Base-by-base conservation (phyloP, 2,113 vertebrate genomes). In the Castor canadensis region DNA sequence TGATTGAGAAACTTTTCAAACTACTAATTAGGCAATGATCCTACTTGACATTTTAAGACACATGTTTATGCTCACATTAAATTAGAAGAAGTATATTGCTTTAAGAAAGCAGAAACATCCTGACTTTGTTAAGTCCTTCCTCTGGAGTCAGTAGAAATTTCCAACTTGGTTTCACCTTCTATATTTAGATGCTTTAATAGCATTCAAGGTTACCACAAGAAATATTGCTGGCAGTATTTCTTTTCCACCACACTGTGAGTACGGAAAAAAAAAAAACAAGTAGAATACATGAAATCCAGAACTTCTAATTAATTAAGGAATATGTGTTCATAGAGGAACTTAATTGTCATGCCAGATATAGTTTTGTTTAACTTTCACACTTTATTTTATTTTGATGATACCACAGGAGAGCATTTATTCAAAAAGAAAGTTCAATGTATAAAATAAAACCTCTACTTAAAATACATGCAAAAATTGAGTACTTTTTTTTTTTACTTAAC, bases 161-260 rank as follows among this genome's bases (percentile, higher is more conserved):
- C 88, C 82, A 93, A 83, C 67, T 93, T 66, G 58, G 40, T 93
- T 94, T 94, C 87, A 95, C 93, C 38, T 88, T 77, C 93, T 96
- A 94, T 95, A 96, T 96, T 97, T 97, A 95, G 96, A 79, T 87
- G 66, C 72, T 90, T 92, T 94, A 95, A 94, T 95, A 91, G 73
- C 66, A 75, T 89, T 96, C 93, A 96, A 91, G 73, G 85, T 97
- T 95, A 87, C 66, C n/a, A 45, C 79, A 80, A 92, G 11, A 95
- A 92, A 60, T 83, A 95, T 58, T 93, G 45, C 73, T 91, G 64
- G 43, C 7, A 83, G 38, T 77, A 54, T 88, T 95, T 93, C 52
- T 94, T 95, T 96, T 80, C 24, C 16, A 60, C 26, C 82, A 6
- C 49, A 64, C 19, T 75, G 7, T 28, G 2, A 93, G 40, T 45